Conservation (phyloP, 2,797 vertebrate species). For the Okamejei kenojei region DNA sequence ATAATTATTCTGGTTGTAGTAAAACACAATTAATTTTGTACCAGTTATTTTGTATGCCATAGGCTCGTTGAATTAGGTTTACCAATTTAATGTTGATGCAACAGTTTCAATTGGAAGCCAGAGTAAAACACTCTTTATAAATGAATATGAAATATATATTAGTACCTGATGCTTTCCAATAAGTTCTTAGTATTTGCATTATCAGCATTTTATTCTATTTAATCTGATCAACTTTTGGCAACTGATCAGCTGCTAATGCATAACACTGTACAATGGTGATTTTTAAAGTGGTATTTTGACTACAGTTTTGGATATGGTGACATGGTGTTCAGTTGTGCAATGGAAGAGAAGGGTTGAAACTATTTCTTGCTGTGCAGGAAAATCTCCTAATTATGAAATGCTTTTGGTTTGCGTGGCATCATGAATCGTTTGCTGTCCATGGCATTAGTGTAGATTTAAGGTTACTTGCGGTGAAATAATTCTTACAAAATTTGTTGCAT, state of each 20-base stretch:
- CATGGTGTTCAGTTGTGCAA: neutral
- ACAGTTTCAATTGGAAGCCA: neutral
- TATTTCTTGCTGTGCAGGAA: constrained; percentile 22
- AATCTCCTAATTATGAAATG: neutral
- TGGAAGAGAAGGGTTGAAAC: neutral
- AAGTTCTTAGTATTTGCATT: neutral
- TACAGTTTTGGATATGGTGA: neutral
- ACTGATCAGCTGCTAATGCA: neutral
- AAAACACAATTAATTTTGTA: constrained; percentile 13
- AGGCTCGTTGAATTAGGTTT: neutral
- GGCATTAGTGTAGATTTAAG: neutral
- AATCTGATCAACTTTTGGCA: neutral
- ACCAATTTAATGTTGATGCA: constrained; percentile 7
- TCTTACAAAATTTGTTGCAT: neutral
- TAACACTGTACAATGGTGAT: neutral
- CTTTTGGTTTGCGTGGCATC: neutral
- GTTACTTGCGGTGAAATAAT: neutral
- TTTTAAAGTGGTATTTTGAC: neutral
- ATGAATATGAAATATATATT: neutral
- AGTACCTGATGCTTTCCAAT: neutral
- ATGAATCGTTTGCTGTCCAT: neutral
- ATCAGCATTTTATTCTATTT: neutral
- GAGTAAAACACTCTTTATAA: constrained; percentile 3
- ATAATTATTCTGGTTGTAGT: neutral
- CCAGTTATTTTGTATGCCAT: neutral